Evolutionary conservation across 2,888 invertebrate species (phyloP).

Genomic region (Eubasilissa splendida): DNA sequence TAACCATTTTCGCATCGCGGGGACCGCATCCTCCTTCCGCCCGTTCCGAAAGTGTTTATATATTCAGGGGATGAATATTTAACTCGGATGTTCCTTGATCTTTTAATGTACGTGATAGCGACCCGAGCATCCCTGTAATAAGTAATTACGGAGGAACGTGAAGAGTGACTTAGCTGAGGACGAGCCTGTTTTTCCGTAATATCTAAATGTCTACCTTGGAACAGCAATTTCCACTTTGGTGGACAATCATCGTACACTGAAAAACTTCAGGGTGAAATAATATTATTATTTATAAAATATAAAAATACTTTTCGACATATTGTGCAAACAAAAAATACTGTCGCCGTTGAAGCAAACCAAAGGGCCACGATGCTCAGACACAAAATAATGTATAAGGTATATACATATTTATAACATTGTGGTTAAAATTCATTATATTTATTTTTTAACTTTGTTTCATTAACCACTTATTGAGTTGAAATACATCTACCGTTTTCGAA

Average conservation of each 20-base stretch:
- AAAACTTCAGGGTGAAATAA: neutral
- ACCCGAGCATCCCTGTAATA: slow-evolving; percentile 54
- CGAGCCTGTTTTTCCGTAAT: slow-evolving; percentile 43
- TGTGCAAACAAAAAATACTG: too few species aligned
- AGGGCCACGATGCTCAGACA: too few species aligned
- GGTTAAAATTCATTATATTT: too few species aligned
- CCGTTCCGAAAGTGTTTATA: slow-evolving; percentile 28
- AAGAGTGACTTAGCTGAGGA: slow-evolving; percentile 50
- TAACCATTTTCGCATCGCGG: neutral
- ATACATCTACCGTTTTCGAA: too few species aligned
- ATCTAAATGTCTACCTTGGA: neutral
- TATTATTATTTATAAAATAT: neutral
- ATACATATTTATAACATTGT: too few species aligned
- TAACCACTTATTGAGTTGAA: too few species aligned
- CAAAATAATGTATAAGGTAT: too few species aligned
- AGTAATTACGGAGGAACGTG: slow-evolving; percentile 52
- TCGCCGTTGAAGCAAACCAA: too few species aligned
- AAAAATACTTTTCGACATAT: neutral
- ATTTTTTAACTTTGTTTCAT: too few species aligned
- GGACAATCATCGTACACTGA: neutral
- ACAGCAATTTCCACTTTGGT: too few species aligned
- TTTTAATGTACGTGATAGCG: slow-evolving; percentile 57
- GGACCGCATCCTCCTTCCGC: neutral
- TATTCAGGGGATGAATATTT: slow-evolving; percentile 53
- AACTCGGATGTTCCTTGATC: slow-evolving; percentile 57